phyloP scores from a whole-genome alignment of 2,888 invertebrate genomes.

The Tetheella fluctuosa region DNA sequence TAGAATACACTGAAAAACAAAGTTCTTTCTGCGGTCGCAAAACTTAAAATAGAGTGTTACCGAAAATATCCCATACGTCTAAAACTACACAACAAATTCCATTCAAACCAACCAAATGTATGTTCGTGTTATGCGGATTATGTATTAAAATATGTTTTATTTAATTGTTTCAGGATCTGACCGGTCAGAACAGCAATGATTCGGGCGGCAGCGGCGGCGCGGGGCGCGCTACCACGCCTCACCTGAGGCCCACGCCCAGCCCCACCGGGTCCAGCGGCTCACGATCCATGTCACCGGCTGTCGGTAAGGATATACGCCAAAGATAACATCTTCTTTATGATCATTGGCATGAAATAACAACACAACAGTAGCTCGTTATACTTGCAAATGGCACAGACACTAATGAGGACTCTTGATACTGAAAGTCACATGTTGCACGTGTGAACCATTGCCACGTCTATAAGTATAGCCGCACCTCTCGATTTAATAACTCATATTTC shows the following conservation, averaged over 20 bases:
- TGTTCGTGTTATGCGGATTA: slow-evolving; percentile 12
- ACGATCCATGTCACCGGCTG: slow-evolving; percentile 98
- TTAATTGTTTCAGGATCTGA: slow-evolving; percentile 88
- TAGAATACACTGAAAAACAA: too few relatives aligned
- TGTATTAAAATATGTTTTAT: slow-evolving; percentile 9
- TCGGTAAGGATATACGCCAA: slow-evolving; percentile 87
- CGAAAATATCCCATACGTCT: too few relatives aligned
- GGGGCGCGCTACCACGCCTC: slow-evolving; percentile 82
- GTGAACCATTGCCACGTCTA: not conserved
- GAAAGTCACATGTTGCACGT: not conserved
- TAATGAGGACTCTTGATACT: not conserved
- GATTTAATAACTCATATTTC: not conserved
- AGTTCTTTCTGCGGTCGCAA: too few relatives aligned
- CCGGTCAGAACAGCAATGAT: slow-evolving; percentile 94
- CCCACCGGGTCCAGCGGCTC: slow-evolving; percentile 97
- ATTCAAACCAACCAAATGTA: too few relatives aligned
- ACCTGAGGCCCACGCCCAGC: slow-evolving; percentile 95
- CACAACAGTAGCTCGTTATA: not conserved
- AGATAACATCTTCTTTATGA: slow-evolving; percentile 1
- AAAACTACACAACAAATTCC: too few relatives aligned
- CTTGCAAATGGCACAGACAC: too few relatives aligned
- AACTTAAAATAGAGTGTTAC: too few relatives aligned
- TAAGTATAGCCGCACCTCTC: not conserved
- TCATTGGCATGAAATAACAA: not conserved
- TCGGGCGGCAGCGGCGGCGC: slow-evolving; percentile 91